These are phyloP conservation scores for Apis dorsata DNA, from an alignment of 1,140 invertebrate species.

Conservation along the genomic window DNA sequence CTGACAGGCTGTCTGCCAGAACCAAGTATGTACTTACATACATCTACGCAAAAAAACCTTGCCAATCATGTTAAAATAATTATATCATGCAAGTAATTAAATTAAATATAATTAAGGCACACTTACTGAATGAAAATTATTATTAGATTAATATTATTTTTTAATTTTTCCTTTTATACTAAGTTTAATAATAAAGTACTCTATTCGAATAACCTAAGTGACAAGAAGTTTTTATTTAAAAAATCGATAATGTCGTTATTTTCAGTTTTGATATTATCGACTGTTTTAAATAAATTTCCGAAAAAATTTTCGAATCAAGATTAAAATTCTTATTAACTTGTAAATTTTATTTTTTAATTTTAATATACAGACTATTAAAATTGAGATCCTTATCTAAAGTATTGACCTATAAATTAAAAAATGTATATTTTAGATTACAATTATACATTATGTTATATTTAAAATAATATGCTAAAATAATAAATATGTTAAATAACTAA, in stretches of 20 bases:
- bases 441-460: not conserved
- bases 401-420: not conserved
- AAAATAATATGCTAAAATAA: not conserved
- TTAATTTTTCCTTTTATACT: not conserved
- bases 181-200: not conserved
- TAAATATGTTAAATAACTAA: not conserved
- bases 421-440: not conserved
- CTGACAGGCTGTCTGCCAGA: constrained; percentile 70
- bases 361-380: not conserved
- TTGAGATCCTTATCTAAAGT: not conserved
- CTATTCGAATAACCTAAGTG: not conserved
- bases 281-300: too few relatives aligned
- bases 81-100: not conserved
- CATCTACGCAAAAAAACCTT: constrained; percentile 27
- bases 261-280: not conserved
- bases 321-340: not conserved
- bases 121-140: not conserved
- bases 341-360: not conserved
- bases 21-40: constrained; percentile 47
- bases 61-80: constrained; percentile 26
- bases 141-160: not conserved
- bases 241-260: constrained; percentile 14
- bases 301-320: not conserved
- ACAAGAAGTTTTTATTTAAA: not conserved
- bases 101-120: not conserved